These are phyloP conservation scores for Trisateles emortualis DNA, from an alignment of 2,888 invertebrate species.

Conservation along the genomic window DNA sequence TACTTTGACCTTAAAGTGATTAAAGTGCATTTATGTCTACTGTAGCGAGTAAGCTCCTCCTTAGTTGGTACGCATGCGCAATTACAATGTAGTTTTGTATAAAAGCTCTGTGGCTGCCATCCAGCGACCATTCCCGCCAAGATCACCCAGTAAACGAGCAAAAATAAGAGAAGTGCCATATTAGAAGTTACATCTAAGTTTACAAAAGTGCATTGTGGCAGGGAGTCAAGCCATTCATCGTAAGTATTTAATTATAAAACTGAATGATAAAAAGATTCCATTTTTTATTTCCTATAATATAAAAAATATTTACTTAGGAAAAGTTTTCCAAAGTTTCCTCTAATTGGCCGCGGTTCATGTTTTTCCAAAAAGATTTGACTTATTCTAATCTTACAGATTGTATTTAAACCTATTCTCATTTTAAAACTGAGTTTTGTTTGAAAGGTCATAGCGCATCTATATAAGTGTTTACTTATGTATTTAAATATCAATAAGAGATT, in stretches of 20 bases:
- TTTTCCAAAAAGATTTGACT: no score
- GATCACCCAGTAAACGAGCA: constrained; percentile 43
- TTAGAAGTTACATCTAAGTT: constrained; percentile 58
- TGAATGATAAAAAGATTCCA: no score
- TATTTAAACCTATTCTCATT: no score
- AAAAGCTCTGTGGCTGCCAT: constrained; percentile 59
- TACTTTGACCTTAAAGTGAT: constrained; percentile 57
- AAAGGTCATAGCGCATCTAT: no score
- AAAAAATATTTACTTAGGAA: no score
- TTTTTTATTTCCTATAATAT: no score
- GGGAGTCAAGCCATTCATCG: constrained; percentile 39
- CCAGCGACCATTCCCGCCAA: constrained; percentile 70
- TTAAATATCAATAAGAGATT: no score
- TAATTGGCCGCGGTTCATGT: no score
- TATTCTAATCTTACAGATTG: no score
- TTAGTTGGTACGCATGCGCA: constrained; percentile 67
- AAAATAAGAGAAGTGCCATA: constrained; percentile 30
- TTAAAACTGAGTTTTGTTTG: no score
- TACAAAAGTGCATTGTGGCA: constrained; percentile 59
- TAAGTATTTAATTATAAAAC: no score
- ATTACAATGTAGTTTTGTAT: constrained; percentile 52
- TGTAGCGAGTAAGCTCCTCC: constrained; percentile 57
- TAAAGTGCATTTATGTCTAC: constrained; percentile 62
- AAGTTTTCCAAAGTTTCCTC: neutral
- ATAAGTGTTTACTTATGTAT: no score